Base-by-base conservation (phyloP, 2,888 invertebrate genomes). In the Ophioninae sp. region DNA sequence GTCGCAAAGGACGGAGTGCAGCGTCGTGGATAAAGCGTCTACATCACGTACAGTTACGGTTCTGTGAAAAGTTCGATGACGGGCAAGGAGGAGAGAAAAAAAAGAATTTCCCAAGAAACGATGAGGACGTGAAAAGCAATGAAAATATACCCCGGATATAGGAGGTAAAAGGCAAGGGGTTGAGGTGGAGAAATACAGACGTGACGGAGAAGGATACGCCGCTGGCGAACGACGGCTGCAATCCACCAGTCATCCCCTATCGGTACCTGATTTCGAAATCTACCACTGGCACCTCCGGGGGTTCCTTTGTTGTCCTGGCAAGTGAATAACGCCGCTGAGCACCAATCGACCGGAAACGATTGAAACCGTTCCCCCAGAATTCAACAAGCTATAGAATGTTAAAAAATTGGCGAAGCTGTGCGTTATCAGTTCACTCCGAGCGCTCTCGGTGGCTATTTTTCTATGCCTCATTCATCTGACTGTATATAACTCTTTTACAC, bases 321-420 rank as follows among this genome's bases (percentile, higher is more conserved):
- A 90, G 89, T 88, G 87, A 87, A 88, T 89, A 89, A 87, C 86
- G 84, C 82, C 87, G 88, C 88, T 87, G 86, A 85, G 86, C 86
- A 85, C 78, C 88, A 88, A 89, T 90, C 88, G 90, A 87, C 84
- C 86, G 86, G 87, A 88, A 89, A 87, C 87, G 86, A 90, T 88
- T 88, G 86, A 83, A 88, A 84, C 78, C 83, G 83, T 87, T 87
- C 86, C 84, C 86, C 78, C 84, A 75, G 74, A 65, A 73, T 82
- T 87, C 85, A 87, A 87, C 82, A 77, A 73, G 67, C 30, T 57
- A 44, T 73, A 78, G 69, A 68, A 21, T 17, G n/a, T 39, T 67
- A 44, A 77, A 77, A 64, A 72, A 81, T 39, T 10, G 41, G 62
- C 50, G n/a, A 17, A 56, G 17, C 8, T 59, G 56, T 41, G 13